Evolutionary conservation across 2,888 invertebrate species (phyloP), one percentile per base, ranked within the genome.

Genomic region (Zele albiditarsus): DNA sequence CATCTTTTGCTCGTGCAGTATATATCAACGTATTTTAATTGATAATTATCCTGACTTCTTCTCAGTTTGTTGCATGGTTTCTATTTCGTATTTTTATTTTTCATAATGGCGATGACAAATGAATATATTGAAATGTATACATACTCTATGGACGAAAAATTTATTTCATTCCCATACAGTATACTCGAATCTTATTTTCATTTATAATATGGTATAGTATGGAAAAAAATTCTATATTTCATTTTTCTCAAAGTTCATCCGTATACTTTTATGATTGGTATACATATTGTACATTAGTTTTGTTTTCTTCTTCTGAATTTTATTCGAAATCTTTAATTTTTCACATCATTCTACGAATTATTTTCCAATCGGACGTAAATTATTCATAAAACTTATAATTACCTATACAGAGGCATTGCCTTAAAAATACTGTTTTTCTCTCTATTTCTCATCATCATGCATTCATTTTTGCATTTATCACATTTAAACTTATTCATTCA

Each of bases 381-480:
- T 62, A 62, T 20, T 20, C 63, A 31, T 63, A 60, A 78, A 82
- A 82, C 79, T 77, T 77, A 75, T 79, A 78, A 79, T 78, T 68
- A 70, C 79, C 75, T 75, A 79, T 80, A 75, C 77, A 83, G 80
- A 81, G 79, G 78, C 77, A 77, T 80, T 74, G 71, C 81, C 79
- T 82, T 80, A 82, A 83, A 83, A 84, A 83, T 83, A 83, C 80
- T 82, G 81, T 25, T 80, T 79, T 46, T 74, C 68, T 72, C 70
- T 63, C 71, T 68, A 38, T 70, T 60, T n/a, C n/a, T 74, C 42
- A 31, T 58, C n/a, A 33, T 74, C 62, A 70, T 63, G 53, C 69
- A 70, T 53, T 57, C 53, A 31, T 23, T 25, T 38, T 16, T 66
- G n/a, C 66, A 53, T 28, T 10, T 57, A n/a, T 60, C 10, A 33